Evolutionary conservation across 1,140 invertebrate genomes (phyloP).

Genomic region (Venturia canescens): DNA sequence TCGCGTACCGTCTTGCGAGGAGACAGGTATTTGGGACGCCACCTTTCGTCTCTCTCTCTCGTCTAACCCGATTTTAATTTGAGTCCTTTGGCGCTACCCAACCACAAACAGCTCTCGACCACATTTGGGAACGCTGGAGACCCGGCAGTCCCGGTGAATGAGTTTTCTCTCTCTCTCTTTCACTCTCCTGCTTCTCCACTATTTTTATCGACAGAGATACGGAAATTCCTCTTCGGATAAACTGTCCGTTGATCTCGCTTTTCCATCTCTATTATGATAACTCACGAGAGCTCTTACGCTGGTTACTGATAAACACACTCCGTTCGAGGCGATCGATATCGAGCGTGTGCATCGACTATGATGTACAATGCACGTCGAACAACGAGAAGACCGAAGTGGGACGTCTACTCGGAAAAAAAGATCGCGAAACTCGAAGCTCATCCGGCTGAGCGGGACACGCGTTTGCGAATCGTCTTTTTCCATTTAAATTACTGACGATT

Average conservation of each 20-base stretch:
- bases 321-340: not conserved
- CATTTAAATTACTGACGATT: no score
- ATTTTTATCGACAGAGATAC: not conserved
- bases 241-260: not conserved
- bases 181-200: not conserved
- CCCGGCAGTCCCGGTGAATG: constrained; percentile 12
- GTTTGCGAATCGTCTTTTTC: no score
- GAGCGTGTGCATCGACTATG: not conserved
- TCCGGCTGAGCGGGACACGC: no score
- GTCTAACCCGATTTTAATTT: constrained; percentile 72
- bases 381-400: no score
- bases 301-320: constrained; percentile 3
- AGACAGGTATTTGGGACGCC: constrained; percentile 7
- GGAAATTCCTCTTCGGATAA: not conserved
- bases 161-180: constrained; percentile 22
- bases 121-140: constrained; percentile 31
- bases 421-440: not conserved
- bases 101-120: constrained; percentile 49
- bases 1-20: not conserved
- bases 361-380: not conserved
- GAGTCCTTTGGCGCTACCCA: constrained; percentile 61
- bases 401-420: not conserved
- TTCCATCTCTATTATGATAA: constrained; percentile 1
- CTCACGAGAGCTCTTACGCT: not conserved
- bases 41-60: constrained; percentile 34